These are phyloP conservation scores for Caloenas nicobarica DNA, from an alignment of 2,113 vertebrate genomes.

Conservation along the genomic window DNA sequence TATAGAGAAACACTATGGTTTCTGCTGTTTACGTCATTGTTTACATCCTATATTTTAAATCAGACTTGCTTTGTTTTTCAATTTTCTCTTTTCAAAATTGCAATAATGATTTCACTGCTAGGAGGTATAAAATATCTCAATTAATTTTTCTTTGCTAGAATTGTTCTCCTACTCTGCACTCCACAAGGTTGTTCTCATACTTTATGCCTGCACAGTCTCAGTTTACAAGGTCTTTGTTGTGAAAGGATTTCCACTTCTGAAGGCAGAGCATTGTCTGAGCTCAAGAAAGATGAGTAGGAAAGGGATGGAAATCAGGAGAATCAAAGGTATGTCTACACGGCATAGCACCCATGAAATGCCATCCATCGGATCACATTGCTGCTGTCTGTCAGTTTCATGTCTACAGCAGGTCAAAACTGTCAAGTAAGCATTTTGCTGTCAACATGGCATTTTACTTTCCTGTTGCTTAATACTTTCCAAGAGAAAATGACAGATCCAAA, in stretches of 20 bases:
- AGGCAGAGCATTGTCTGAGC: not conserved
- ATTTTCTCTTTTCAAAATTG: not conserved
- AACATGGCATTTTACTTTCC: not conserved
- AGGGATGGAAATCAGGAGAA: not conserved
- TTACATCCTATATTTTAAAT: not conserved
- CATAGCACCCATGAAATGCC: not conserved
- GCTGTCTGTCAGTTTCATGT: not conserved
- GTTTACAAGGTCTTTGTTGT: not conserved
- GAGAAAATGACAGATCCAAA: not conserved
- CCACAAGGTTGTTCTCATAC: not conserved
- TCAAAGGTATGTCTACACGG: not conserved
- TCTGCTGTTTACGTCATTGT: not conserved
- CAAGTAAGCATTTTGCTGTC: not conserved
- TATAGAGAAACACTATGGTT: not conserved
- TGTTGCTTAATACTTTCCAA: not conserved
- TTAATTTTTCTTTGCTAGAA: not conserved
- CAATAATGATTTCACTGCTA: not conserved
- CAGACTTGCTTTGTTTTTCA: not conserved
- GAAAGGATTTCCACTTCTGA: not conserved
- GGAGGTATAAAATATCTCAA: not conserved
- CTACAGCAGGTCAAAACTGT: not conserved
- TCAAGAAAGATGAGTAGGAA: not conserved
- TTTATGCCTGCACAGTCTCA: not conserved
- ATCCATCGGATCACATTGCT: fast-evolving
- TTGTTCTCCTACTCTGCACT: not conserved